Percentiles rank a stretch among this genome's conserved stretches.
Conservation (phyloP, 2,888 invertebrate genomes). For the Phyto melanocephala region DNA sequence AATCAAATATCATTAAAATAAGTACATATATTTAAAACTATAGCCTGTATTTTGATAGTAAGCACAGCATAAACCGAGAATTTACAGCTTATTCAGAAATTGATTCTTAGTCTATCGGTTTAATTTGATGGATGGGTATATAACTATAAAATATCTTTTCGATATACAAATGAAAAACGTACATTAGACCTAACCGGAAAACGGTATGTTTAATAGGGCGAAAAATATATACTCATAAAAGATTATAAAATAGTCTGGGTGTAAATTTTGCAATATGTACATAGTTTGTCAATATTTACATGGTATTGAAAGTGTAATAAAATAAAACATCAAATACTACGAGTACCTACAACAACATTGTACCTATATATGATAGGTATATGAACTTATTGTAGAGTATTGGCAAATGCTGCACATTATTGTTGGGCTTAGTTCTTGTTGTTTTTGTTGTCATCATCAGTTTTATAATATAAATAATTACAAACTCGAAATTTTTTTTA, state of each 20-base stretch:
- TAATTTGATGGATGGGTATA: too few relatives aligned
- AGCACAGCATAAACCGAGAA: too few relatives aligned
- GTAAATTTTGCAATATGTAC: constrained; percentile 11
- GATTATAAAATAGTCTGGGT: constrained; percentile 11
- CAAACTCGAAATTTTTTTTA: constrained; percentile 51
- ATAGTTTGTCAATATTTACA: constrained; percentile 32
- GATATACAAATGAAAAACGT: too few relatives aligned
- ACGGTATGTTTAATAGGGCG: too few relatives aligned
- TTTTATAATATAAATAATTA: constrained; percentile 40
- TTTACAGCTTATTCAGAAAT: too few relatives aligned
- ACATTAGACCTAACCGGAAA: too few relatives aligned
- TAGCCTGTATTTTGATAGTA: too few relatives aligned
- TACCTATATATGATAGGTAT: constrained; percentile 7
- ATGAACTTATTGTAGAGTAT: constrained; percentile 18
- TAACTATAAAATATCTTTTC: too few relatives aligned
- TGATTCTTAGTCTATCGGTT: too few relatives aligned
- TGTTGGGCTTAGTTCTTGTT: background rate
- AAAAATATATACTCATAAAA: too few relatives aligned
- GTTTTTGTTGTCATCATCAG: constrained; percentile 15
- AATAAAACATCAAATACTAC: background rate
- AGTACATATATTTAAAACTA: too few relatives aligned
- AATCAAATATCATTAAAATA: too few relatives aligned
- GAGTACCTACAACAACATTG: background rate
- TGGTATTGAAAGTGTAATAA: constrained; percentile 7
- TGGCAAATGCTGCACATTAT: constrained; percentile 4